Base-by-base conservation (phyloP, 92 coral and sea anemone species). In the Palythoa grandiflora region DNA sequence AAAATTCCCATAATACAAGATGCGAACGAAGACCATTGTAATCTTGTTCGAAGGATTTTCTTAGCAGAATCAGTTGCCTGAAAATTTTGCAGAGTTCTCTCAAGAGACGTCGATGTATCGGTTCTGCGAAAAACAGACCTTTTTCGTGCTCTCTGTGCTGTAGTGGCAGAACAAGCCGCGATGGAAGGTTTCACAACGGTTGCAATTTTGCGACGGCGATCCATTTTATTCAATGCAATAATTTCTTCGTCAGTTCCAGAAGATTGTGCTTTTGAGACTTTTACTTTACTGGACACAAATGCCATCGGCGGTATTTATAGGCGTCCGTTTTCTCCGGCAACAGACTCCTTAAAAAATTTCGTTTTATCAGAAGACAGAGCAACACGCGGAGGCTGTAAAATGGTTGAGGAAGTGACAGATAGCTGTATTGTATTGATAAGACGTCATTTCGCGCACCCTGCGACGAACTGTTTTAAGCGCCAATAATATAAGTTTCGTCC, bases 61-160 rank as follows among this genome's bases (percentile, higher is more conserved):
- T 96, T 97, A 7, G 94, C 97, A 38, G 93, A 28, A 59, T 97
- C 99, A 28, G 91, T 88, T 28, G 92, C 95, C 21, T 93, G 88
- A 61, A 95, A 91, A 38, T 93, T 91, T 16, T 87, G 93, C 38
- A 97, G 68, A 17, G 97, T 89, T 79, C 88, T 91, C 40, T 92
- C 94, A 68, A 94, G 78, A n/a, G 98, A 92, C 3, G 90, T 68
- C 50, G 10, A 28, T 28, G 59, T 81, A 13, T 66, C 75, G 9
- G 72, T 65, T 9, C 75, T 48, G 44, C 74, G 61, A 71, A 81
- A 81, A 2, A 81, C 86, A 47, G 86, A 81, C 44, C 75, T 19
- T 81, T 81, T 81, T 36, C 73, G 55, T 19, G 14, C 28, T 10
- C 28, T 81, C 3, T 17, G 60, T 38, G 44, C 44, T 57, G 73